Conservation (phyloP, 2,113 vertebrate species). For the Equus quagga region DNA sequence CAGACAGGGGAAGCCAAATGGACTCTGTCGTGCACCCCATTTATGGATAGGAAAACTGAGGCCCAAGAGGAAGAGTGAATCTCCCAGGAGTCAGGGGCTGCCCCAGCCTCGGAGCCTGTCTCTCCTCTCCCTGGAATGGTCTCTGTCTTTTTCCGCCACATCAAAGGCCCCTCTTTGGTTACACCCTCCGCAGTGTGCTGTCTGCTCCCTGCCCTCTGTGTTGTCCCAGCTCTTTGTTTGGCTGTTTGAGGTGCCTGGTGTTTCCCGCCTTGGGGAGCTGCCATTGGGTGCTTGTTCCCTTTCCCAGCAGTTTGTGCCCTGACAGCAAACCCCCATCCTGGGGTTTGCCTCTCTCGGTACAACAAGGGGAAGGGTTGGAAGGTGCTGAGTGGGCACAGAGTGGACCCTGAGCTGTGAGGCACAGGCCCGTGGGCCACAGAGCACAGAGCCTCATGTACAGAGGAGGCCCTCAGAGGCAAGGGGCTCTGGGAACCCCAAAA, state of each 20-base stretch:
- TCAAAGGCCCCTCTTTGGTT: not conserved
- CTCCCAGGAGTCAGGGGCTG: not conserved
- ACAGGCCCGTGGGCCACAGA: no score
- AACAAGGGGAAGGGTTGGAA: not conserved
- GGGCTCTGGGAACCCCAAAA: not conserved
- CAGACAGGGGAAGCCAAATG: not conserved
- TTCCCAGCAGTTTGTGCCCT: not conserved
- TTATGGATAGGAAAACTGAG: not conserved
- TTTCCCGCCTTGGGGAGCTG: not conserved
- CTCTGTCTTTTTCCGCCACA: not conserved
- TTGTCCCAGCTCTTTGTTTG: no score
- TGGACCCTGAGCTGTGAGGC: rapidly evolving
- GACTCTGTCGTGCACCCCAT: not conserved
- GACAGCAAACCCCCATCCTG: not conserved
- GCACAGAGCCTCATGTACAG: not conserved
- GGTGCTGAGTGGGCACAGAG: rapidly evolving
- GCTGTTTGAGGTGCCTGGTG: not conserved
- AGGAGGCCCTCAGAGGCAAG: rapidly evolving
- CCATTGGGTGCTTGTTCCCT: not conserved
- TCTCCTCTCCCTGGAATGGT: not conserved
- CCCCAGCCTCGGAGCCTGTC: not conserved
- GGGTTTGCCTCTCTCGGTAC: not conserved
- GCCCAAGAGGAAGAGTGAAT: not conserved
- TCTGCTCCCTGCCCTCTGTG: not conserved
- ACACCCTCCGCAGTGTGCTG: not conserved